These are phyloP conservation scores for Apamea crenata DNA, from an alignment of 2,888 invertebrate genomes.

Conservation along the genomic window DNA sequence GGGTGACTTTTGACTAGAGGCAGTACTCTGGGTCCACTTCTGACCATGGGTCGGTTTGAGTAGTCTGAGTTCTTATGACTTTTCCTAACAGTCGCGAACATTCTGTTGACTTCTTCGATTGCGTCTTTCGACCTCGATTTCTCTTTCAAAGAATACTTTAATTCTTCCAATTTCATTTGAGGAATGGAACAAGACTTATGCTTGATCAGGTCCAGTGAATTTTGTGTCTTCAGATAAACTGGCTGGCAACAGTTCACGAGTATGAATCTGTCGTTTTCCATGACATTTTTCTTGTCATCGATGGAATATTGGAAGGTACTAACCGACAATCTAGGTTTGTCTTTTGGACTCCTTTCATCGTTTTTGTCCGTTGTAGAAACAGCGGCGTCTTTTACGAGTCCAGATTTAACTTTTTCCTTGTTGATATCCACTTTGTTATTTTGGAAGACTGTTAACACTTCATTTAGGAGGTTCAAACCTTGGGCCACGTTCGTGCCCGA, in stretches of 20 bases:
- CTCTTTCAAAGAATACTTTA: conserved; percentile 81
- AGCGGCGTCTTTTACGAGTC: conserved; percentile 77
- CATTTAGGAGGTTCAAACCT: conserved; percentile 81
- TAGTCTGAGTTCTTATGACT: conserved; percentile 64
- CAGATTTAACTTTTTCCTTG: conserved; percentile 68
- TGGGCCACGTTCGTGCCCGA: conserved; percentile 74
- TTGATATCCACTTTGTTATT: conserved; percentile 76
- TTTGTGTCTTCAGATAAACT: conserved; percentile 63
- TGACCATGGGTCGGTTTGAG: conserved; percentile 78
- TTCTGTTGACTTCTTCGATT: conserved; percentile 85
- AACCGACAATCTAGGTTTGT: conserved; percentile 63
- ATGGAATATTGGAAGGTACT: conserved; percentile 79
- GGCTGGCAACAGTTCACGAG: conserved; percentile 78
- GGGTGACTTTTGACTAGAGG: conserved; percentile 80
- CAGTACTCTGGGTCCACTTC: conserved; percentile 83
- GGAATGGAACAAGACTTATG: conserved; percentile 86
- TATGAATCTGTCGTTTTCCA: conserved; percentile 72
- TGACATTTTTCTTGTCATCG: conserved; percentile 60
- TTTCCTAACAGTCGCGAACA: conserved; percentile 83
- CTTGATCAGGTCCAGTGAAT: conserved; percentile 75
- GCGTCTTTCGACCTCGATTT: conserved; percentile 82
- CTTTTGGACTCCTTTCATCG: conserved; percentile 61
- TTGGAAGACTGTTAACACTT: conserved; percentile 84
- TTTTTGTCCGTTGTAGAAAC: conserved; percentile 73
- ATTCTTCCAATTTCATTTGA: conserved; percentile 86